Base-by-base conservation (phyloP, 2,113 vertebrate species). In the Centropus unirufus region DNA sequence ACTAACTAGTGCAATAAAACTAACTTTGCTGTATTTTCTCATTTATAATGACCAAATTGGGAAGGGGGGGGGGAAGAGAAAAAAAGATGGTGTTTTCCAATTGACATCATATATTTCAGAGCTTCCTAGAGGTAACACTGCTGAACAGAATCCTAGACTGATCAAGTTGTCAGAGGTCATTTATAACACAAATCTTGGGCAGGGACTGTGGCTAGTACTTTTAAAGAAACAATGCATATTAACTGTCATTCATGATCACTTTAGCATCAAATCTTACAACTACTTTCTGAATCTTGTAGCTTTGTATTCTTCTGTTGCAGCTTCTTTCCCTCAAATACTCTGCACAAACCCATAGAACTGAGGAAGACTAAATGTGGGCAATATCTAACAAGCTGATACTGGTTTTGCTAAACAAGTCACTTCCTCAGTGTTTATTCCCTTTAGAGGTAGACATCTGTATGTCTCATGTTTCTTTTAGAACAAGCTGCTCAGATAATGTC, bases 401-500 rank as follows among this genome's bases (percentile, higher is more conserved):
- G 16, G 17, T 62, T 94, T 80, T 83, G 17, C 51, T 77, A 57
- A 78, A 39, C 36, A 66, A 80, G 39, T 30, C 42, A 52, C 13
- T 20, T 27, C 39, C 22, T 27, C 39, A 34, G 44, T 8, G 17
- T 14, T 67, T 77, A 66, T 67, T 9, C 29, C 52, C 26, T 63
- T 6, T 20, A 51, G 63, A 79, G 9, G 16, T 17, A 52, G 73
- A 49, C 0, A 2, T 62, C 23, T 57, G 23, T 54, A 29, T 47
- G n/a, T 47, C 68, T 91, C 75, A 36, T 74, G 16, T 75, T 94
- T 64, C 70, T 64, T 34, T 70, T 44, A 40, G 68, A 94, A 67
- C 47, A 88, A 90, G 52, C 27, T 90, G 47, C 77, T 95, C 54
- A 72, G 63, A 62, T 83, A 86, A 95, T 87, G 83, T 90, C 93